phyloP scores from a whole-genome alignment of 2,888 invertebrate genomes.

The Polyploca ridens region DNA sequence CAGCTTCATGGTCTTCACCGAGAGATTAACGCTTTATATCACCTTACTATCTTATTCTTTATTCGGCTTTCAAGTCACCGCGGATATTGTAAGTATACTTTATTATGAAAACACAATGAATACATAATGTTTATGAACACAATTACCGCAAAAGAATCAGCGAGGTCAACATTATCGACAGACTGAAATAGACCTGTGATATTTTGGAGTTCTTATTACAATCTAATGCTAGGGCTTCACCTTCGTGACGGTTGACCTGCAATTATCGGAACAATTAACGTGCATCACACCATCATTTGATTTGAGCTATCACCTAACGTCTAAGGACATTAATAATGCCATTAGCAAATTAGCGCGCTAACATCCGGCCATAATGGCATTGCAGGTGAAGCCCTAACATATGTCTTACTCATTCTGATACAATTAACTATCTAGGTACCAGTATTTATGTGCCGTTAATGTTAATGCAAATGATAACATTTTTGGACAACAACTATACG shows the following conservation, averaged over 20 bases:
- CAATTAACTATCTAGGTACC: too few species aligned
- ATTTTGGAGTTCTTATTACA: neutral
- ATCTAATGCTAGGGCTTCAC: neutral
- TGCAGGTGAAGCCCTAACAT: too few species aligned
- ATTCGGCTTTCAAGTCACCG: conserved; percentile 84
- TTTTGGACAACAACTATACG: conserved; percentile 23
- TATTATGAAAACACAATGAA: neutral
- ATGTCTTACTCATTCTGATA: neutral
- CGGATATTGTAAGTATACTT: conserved; percentile 78
- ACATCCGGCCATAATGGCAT: too few species aligned
- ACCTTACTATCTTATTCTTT: conserved; percentile 91
- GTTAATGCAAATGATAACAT: neutral
- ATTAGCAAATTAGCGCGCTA: too few species aligned
- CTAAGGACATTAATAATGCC: too few species aligned
- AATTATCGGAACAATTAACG: too few species aligned
- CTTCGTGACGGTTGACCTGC: too few species aligned
- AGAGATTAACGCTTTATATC: conserved; percentile 92
- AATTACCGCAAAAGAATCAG: neutral
- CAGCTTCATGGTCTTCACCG: conserved; percentile 92
- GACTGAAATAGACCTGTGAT: too few species aligned
- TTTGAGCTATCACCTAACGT: too few species aligned
- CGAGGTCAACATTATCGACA: neutral
- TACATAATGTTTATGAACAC: conserved; percentile 1
- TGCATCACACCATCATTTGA: too few species aligned
- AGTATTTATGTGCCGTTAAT: neutral